Evolutionary conservation across 2,797 vertebrate genomes (phyloP).

Genomic region (Florisuga fusca): DNA sequence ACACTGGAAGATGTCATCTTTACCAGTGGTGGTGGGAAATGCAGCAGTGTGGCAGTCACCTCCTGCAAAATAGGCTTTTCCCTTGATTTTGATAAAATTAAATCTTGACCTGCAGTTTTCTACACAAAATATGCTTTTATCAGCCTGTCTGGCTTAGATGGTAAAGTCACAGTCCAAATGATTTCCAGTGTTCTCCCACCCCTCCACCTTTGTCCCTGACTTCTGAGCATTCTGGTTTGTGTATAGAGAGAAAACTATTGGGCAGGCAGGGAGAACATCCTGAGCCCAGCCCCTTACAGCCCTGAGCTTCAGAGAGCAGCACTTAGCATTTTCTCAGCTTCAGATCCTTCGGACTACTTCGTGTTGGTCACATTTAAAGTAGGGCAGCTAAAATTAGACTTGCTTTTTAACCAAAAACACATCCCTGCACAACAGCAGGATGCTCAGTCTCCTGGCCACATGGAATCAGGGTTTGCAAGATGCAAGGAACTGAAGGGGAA

Average conservation of each 20-base stretch:
- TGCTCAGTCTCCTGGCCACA: neutral
- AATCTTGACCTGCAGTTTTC: neutral
- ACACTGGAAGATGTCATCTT: neutral
- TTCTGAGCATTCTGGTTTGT: neutral
- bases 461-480: neutral
- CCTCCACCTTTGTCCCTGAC: neutral
- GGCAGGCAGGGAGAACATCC: neutral
- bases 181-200: neutral
- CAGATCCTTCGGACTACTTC: neutral
- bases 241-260: neutral
- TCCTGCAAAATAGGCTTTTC: accelerated
- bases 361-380: neutral
- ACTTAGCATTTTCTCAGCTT: neutral
- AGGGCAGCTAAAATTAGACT: slow-evolving; percentile 57
- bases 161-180: neutral
- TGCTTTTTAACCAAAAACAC: neutral
- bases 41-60: neutral
- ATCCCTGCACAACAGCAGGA: neutral
- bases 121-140: neutral
- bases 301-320: neutral
- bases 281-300: neutral
- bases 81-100: neutral
- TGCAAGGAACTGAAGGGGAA: neutral
- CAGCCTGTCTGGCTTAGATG: neutral
- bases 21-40: accelerated